Percentiles rank a stretch among this genome's conserved stretches.
Conservation (phyloP, 1,140 invertebrate genomes). For the Zelostemma sp. region DNA sequence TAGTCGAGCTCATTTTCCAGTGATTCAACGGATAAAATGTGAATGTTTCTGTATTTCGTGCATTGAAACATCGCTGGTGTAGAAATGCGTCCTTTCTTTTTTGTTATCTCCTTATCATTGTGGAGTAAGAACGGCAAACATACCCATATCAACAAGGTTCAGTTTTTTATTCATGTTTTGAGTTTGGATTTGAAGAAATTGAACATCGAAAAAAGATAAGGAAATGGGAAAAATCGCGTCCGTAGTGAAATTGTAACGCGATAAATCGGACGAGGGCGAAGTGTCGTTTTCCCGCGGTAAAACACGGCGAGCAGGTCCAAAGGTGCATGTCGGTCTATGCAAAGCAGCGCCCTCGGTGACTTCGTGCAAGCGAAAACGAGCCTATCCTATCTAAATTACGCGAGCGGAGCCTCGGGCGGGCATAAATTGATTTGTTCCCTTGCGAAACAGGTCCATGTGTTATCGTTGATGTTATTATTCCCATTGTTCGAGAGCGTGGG, state of each 20-base stretch:
- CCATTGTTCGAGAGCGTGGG: constrained; percentile 43
- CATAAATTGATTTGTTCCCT: constrained; percentile 51
- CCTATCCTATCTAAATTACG: constrained; percentile 46
- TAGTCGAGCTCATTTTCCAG: too few relatives aligned
- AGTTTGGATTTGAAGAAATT: too few relatives aligned
- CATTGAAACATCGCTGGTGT: not conserved
- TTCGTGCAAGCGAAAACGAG: constrained; percentile 11
- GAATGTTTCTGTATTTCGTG: not conserved
- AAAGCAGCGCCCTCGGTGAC: constrained; percentile 31
- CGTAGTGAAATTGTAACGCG: too few relatives aligned
- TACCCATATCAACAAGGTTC: too few relatives aligned
- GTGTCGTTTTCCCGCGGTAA: constrained; percentile 2
- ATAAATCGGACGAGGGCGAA: constrained; percentile 6
- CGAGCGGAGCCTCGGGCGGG: constrained; percentile 39
- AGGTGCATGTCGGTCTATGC: constrained; percentile 39
- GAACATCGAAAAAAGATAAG: too few relatives aligned
- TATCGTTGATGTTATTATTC: constrained; percentile 42
- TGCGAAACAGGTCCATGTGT: constrained; percentile 37
- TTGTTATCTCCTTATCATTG: too few relatives aligned
- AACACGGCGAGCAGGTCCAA: constrained; percentile 7
- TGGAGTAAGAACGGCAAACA: too few relatives aligned
- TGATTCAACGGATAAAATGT: too few relatives aligned
- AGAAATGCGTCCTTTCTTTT: too few relatives aligned
- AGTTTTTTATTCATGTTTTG: too few relatives aligned
- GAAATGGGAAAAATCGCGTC: too few relatives aligned